These are phyloP conservation scores for Centropus bengalensis DNA, from an alignment of 2,113 vertebrate genomes.

Conservation along the genomic window DNA sequence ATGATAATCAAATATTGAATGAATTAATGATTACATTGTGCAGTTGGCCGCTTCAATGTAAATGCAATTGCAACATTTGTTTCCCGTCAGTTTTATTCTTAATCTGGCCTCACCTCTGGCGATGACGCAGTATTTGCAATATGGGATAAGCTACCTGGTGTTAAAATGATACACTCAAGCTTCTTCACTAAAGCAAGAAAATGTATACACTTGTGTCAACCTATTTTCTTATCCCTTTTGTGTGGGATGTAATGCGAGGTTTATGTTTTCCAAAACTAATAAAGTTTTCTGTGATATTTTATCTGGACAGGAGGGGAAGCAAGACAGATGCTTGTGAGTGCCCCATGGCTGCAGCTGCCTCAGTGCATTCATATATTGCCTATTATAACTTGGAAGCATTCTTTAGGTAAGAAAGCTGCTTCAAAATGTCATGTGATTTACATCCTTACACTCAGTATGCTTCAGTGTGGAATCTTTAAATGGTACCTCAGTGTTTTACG, in stretches of 20 bases:
- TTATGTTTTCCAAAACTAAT: neutral
- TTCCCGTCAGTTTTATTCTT: neutral
- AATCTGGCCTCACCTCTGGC: fast-evolving
- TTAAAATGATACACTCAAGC: neutral
- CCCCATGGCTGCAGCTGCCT: constrained; percentile 73
- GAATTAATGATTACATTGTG: neutral
- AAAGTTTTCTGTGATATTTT: constrained; percentile 21
- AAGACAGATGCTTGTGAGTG: constrained; percentile 73
- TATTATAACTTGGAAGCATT: constrained; percentile 65
- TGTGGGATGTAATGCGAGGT: neutral
- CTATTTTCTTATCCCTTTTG: neutral
- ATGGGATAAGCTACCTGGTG: neutral
- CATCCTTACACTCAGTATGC: neutral
- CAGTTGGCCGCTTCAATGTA: neutral
- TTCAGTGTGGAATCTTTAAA: neutral
- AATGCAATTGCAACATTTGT: neutral
- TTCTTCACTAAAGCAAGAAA: neutral
- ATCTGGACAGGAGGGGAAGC: constrained; percentile 61
- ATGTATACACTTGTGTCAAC: fast-evolving
- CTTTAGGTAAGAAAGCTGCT: constrained; percentile 67
- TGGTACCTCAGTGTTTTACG: neutral
- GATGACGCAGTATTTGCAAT: neutral
- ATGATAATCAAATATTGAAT: neutral
- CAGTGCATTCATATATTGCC: constrained; percentile 56
- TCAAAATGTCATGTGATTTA: neutral